Evolutionary conservation across 2,888 invertebrate genomes (phyloP).

Genomic region (Aradus depressus): DNA sequence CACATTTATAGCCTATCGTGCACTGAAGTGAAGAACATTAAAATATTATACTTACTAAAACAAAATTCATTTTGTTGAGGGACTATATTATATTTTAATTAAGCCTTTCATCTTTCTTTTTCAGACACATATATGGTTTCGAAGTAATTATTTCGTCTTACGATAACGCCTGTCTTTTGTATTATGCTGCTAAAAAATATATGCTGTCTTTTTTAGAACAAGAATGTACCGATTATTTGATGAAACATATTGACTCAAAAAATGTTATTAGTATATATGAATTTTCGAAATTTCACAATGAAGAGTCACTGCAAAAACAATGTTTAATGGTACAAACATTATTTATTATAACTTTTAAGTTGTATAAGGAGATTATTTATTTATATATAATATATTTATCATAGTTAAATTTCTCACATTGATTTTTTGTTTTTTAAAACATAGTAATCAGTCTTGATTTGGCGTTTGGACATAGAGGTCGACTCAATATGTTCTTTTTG

Average conservation of each 20-base stretch:
- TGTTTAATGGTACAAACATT: constrained; percentile 59
- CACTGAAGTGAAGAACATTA: too few species aligned
- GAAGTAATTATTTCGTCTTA: constrained; percentile 67
- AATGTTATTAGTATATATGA: constrained; percentile 78
- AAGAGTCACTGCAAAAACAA: constrained; percentile 66
- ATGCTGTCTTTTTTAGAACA: constrained; percentile 73
- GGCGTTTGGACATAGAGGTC: too few species aligned
- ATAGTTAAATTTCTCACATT: too few species aligned
- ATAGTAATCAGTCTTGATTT: too few species aligned
- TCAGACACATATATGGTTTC: constrained; percentile 70
- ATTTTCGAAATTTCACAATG: constrained; percentile 74
- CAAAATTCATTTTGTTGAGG: too few species aligned
- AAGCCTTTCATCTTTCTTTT: not conserved
- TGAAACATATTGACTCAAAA: constrained; percentile 63
- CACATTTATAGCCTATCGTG: too few species aligned
- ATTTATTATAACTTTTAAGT: too few species aligned
- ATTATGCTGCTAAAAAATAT: constrained; percentile 80
- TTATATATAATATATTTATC: too few species aligned
- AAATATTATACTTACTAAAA: too few species aligned
- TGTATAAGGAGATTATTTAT: too few species aligned
- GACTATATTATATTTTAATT: not conserved
- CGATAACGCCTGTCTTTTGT: constrained; percentile 74
- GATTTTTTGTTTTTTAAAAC: too few species aligned
- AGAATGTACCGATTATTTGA: constrained; percentile 68
- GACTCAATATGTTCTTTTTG: too few species aligned